These are phyloP conservation scores for Heterochromis multidens DNA, from an alignment of 2,113 vertebrate genomes.

Conservation along the genomic window DNA sequence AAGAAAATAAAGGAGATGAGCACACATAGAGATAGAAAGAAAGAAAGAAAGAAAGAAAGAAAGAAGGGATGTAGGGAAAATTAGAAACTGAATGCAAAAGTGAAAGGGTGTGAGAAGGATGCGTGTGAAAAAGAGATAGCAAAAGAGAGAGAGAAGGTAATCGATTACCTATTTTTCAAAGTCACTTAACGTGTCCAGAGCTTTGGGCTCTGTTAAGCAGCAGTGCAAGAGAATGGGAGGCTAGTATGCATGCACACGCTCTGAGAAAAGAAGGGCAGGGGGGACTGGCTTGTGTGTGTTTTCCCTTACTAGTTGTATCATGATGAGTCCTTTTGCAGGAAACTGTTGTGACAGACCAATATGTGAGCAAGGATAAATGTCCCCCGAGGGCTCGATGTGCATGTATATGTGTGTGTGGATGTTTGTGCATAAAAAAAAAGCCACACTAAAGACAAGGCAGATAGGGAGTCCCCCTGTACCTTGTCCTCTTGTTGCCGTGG, in stretches of 20 bases:
- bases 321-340: conserved; percentile 29
- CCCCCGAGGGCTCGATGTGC: not conserved
- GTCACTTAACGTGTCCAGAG: conserved; percentile 87
- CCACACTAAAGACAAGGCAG: not conserved
- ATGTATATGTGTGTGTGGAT: not conserved
- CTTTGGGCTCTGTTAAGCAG: conserved; percentile 80
- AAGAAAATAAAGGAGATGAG: not conserved
- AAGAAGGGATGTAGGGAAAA: conserved; percentile 16
- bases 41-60: conserved; percentile 25
- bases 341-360: conserved; percentile 27
- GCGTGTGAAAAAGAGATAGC: not conserved
- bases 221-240: conserved; percentile 67
- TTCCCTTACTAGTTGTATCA: conserved; percentile 3
- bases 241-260: conserved; percentile 86
- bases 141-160: conserved; percentile 75
- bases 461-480: conserved; percentile 11
- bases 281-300: not conserved
- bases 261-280: conserved; percentile 20
- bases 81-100: conserved; percentile 1
- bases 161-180: conserved; percentile 96
- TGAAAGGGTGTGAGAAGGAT: not conserved
- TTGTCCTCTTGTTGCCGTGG: conserved; percentile 52
- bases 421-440: not conserved
- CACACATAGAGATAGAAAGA: not conserved
- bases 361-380: conserved; percentile 22